Conservation (phyloP, 2,888 invertebrate species). For the Drosophila tripunctata region DNA sequence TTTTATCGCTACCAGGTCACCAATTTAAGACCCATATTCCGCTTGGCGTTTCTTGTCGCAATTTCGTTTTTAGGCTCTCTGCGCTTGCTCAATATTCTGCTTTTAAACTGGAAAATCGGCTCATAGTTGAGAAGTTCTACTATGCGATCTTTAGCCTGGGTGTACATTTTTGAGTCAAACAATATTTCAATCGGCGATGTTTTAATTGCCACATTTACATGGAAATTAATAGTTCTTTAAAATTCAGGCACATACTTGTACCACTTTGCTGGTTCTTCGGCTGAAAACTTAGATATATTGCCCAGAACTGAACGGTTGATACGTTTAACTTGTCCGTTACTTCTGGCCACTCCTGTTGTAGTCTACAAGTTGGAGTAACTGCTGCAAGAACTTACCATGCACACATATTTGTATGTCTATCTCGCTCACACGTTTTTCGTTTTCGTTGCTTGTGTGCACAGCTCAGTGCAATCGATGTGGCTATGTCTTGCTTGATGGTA, state of each 20-base stretch:
- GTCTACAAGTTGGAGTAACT: too few species aligned
- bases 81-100: neutral
- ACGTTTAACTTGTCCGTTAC: neutral
- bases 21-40: constrained; percentile 8
- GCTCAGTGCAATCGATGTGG: too few species aligned
- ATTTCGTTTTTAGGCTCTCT: neutral
- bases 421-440: too few species aligned
- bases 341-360: neutral
- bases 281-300: neutral
- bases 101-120: neutral
- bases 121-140: neutral
- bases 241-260: constrained; percentile 1
- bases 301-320: neutral
- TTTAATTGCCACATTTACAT: constrained; percentile 6
- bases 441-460: too few species aligned
- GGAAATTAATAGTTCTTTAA: constrained; percentile 17
- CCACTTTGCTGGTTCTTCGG: neutral
- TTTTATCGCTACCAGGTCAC: neutral
- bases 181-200: constrained; percentile 13
- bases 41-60: constrained; percentile 32
- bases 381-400: too few species aligned
- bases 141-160: neutral
- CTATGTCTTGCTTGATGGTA: too few species aligned
- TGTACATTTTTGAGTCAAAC: constrained; percentile 19
- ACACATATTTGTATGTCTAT: too few species aligned